phyloP scores from a whole-genome alignment of 1,140 invertebrate species.

The Euwallacea similis region DNA sequence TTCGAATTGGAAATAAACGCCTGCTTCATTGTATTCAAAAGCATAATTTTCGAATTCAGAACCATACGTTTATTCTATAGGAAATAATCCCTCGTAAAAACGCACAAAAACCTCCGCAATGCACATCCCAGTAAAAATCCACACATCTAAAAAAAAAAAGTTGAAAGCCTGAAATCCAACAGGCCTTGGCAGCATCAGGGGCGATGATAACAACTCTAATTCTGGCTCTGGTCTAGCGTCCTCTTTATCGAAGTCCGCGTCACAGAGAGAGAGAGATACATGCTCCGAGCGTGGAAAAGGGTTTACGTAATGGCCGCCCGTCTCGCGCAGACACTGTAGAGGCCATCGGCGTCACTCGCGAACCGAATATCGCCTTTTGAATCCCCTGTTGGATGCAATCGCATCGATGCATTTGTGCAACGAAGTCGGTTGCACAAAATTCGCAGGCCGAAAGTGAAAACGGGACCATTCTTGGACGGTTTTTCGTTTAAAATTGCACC shows the following conservation, averaged over 20 bases:
- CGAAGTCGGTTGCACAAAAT: conserved; percentile 15
- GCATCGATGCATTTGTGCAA: conserved; percentile 39
- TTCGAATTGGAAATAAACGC: too few species aligned
- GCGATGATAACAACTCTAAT: conserved; percentile 5
- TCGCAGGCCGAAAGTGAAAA: conserved; percentile 9
- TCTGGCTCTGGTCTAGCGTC: not conserved
- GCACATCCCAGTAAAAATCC: not conserved
- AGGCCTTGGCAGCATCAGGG: conserved; percentile 33
- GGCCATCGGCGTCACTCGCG: conserved; percentile 21
- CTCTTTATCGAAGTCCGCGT: not conserved
- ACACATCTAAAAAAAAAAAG: not conserved
- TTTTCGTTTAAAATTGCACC: not conserved
- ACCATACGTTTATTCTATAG: too few species aligned
- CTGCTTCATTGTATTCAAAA: too few species aligned
- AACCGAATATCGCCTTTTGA: conserved; percentile 31
- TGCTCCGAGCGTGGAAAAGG: conserved; percentile 16
- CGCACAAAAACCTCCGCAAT: too few species aligned
- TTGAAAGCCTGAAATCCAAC: conserved; percentile 16
- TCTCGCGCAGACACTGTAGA: conserved; percentile 29
- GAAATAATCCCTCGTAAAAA: too few species aligned
- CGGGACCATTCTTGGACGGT: not conserved
- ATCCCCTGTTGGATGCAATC: conserved; percentile 33
- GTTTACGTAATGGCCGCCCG: conserved; percentile 32
- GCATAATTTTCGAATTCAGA: too few species aligned
- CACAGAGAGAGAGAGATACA: conserved; percentile 6